A percentile compares a stretch with the other conserved stretches of the same genome.
phyloP scores from a whole-genome alignment of 2,888 invertebrate genomes.

The Argyresthia goedartella region DNA sequence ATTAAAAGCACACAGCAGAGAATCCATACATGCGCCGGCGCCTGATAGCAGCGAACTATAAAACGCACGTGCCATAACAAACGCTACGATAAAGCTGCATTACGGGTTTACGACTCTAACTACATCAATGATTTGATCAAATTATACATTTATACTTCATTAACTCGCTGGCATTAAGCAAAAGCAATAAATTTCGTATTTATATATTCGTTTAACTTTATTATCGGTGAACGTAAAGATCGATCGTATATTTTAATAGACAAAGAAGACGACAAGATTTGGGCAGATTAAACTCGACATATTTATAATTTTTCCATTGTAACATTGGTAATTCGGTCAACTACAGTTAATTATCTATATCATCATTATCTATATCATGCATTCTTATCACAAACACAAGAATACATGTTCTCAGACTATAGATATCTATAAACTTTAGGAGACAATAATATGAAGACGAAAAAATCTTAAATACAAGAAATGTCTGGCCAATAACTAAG shows the following conservation, averaged over 20 bases:
- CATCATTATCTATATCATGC: too few relatives aligned
- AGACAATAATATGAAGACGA: background rate
- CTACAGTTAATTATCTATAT: too few relatives aligned
- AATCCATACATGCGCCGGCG: background rate
- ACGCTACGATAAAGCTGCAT: background rate
- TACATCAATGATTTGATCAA: background rate
- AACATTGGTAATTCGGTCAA: too few relatives aligned
- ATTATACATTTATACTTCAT: background rate
- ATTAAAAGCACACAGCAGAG: too few relatives aligned
- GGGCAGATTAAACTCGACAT: too few relatives aligned
- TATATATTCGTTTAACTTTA: too few relatives aligned
- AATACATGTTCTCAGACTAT: too few relatives aligned
- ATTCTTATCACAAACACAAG: too few relatives aligned
- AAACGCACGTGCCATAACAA: background rate
- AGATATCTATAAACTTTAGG: constrained; percentile 3
- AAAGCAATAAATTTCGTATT: background rate
- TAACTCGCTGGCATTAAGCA: background rate
- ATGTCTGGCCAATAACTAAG: constrained; percentile 52
- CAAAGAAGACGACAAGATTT: too few relatives aligned
- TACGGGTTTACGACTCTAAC: background rate
- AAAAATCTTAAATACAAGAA: constrained; percentile 11
- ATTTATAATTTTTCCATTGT: too few relatives aligned
- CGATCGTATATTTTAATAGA: too few relatives aligned
- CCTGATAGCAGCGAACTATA: background rate
- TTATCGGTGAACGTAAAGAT: too few relatives aligned